phyloP scores from a whole-genome alignment of 2,888 invertebrate genomes.

The Drymonia ruficornis region DNA sequence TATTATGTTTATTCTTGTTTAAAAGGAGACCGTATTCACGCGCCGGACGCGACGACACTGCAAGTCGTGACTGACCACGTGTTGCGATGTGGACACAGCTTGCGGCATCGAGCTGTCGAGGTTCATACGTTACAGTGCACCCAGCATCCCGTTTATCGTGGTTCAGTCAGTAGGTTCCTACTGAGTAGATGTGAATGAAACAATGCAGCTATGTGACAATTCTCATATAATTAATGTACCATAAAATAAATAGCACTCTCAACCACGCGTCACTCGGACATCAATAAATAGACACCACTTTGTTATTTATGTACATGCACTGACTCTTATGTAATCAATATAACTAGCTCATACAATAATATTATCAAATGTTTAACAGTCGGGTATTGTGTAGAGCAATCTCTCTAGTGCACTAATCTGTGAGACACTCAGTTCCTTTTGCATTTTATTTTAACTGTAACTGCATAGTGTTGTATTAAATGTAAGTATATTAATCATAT shows the following conservation, averaged over 20 bases:
- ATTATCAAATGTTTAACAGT: constrained; percentile 32
- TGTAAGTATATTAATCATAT: no score
- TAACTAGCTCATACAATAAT: constrained; percentile 24
- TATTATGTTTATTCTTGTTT: no score
- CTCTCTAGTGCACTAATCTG: neutral
- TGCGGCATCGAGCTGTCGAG: no score
- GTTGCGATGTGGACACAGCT: no score
- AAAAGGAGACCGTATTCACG: no score
- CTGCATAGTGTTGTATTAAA: no score
- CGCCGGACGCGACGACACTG: no score
- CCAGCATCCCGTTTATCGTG: no score
- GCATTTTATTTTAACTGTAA: constrained; percentile 7
- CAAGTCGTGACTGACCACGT: no score
- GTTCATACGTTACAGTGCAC: no score
- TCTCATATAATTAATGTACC: constrained; percentile 49
- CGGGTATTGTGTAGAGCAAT: constrained; percentile 1
- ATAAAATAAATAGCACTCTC: constrained; percentile 67
- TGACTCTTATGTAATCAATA: constrained; percentile 18
- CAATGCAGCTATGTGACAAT: constrained; percentile 12
- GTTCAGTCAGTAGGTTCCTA: neutral
- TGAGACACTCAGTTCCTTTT: neutral
- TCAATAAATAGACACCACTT: constrained; percentile 55
- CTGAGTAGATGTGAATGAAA: neutral
- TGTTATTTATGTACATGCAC: constrained; percentile 28
- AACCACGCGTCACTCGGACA: constrained; percentile 47